Conservation (phyloP, 2,113 vertebrate species). For the Salvelinus fontinalis region DNA sequence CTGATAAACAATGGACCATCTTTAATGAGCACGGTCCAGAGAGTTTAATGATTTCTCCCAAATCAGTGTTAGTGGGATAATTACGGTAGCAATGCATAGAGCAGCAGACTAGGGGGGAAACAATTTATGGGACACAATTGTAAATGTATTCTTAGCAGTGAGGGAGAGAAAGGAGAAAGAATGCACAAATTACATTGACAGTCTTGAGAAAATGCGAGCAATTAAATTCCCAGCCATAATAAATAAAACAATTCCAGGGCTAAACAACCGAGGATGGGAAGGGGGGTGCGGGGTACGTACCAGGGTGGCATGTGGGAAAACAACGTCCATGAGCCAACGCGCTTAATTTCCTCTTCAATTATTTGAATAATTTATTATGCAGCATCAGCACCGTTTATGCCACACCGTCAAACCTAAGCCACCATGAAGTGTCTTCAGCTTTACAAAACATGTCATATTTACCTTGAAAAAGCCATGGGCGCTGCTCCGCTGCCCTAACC, state of each 20-base stretch:
- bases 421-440: not conserved
- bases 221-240: constrained; percentile 55
- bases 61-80: constrained; percentile 63
- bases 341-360: constrained; percentile 12
- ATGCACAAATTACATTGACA: constrained; percentile 49
- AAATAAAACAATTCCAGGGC: constrained; percentile 48
- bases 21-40: constrained; percentile 64
- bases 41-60: constrained; percentile 67
- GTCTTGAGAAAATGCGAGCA: constrained; percentile 46
- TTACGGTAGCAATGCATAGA: constrained; percentile 50
- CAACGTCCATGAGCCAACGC: constrained; percentile 11
- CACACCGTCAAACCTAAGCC: not conserved
- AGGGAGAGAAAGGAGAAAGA: not conserved
- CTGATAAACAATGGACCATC: constrained; percentile 57
- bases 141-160: constrained; percentile 21
- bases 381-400: constrained; percentile 4
- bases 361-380: constrained; percentile 39
- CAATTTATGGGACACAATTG: constrained; percentile 46
- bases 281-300: constrained; percentile 8
- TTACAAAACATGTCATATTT: not conserved
- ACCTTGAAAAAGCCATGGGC: constrained; percentile 96
- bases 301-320: constrained; percentile 14
- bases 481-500: constrained; percentile 94
- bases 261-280: constrained; percentile 15
- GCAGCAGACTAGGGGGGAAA: constrained; percentile 43